These are phyloP conservation scores for Gallinago solitaria DNA, from an alignment of 2,797 vertebrate genomes.

Conservation along the genomic window DNA sequence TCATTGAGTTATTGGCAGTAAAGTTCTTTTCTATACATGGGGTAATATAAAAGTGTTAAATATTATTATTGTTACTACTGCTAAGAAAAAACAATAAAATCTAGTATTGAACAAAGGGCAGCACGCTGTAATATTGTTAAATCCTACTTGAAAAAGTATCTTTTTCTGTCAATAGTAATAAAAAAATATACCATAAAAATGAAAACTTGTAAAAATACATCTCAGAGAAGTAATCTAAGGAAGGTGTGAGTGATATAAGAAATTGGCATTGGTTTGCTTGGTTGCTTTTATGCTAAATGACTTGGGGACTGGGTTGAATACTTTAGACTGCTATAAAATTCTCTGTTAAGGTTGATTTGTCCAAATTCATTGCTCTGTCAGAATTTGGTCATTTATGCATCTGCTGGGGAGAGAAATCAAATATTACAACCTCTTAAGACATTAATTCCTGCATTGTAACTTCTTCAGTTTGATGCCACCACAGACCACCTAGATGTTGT, in stretches of 20 bases:
- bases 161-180: not conserved
- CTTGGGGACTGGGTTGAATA: constrained; percentile 2
- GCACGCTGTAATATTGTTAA: not conserved
- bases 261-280: constrained; percentile 1
- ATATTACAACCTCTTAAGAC: not conserved
- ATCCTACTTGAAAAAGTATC: not conserved
- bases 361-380: constrained; percentile 12
- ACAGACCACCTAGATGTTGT: not conserved
- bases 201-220: constrained; percentile 27
- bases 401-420: not conserved
- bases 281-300: constrained; percentile 38
- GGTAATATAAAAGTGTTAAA: not conserved
- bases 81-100: not conserved
- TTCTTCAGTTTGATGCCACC: not conserved
- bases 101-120: not conserved
- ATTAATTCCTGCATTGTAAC: not conserved
- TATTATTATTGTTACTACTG: not conserved
- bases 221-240: not conserved
- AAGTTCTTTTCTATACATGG: not conserved
- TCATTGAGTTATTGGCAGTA: not conserved
- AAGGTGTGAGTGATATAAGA: not conserved
- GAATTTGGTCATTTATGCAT: not conserved
- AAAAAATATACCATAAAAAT: not conserved
- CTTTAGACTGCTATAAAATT: not conserved
- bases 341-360: constrained; percentile 12